Evolutionary conservation across 1,140 invertebrate species (phyloP), one percentile per base, ranked within the genome.

Genomic region (Tetramorium parvispinum): DNA sequence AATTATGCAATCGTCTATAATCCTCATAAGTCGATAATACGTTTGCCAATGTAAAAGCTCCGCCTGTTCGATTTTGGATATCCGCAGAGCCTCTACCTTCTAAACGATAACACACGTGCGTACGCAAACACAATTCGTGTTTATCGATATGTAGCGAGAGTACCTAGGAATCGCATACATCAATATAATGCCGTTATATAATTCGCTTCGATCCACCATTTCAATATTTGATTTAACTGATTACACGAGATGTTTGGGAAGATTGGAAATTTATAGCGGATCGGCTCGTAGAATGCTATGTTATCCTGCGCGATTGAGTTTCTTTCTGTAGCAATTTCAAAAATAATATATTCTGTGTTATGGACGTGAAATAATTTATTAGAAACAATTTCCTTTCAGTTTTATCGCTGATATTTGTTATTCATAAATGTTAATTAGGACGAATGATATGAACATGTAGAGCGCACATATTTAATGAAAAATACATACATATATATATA

Each of bases 191-290:
- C 40, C 70, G 78, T 89, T 86, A 86, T 85, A 75, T 79, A 87
- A 89, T 90, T 87, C 75, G 68, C 51, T 37, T 40, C 57, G 88
- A 83, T 66, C 71, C 71, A 46, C 51, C 85, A 83, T 78, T 89
- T 81, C 88, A 86, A 89, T 91, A 91, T 90, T 92, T 91, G 92
- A 92, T 91, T 91, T 88, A 88, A 57, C 73, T 87, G 89, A 92
- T 92, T 91, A 87, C 86, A 73, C 49, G 59, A 87, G 68, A 86
- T 85, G 83, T 88, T 88, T 81, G 88, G 65, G 32, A 65, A 83
- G 70, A 86, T 88, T 57, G 91, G 77, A 91, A 91, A 93, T 92
- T 92, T 89, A 91, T 91, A 78, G 75, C 65, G n/a, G 37, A 70
- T 32, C 75, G 68, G n/a, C 32, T 32, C 32, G 7, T 21, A 59